Evolutionary conservation across 2,113 vertebrate species (phyloP).

Genomic region (Actenoides hombroni): DNA sequence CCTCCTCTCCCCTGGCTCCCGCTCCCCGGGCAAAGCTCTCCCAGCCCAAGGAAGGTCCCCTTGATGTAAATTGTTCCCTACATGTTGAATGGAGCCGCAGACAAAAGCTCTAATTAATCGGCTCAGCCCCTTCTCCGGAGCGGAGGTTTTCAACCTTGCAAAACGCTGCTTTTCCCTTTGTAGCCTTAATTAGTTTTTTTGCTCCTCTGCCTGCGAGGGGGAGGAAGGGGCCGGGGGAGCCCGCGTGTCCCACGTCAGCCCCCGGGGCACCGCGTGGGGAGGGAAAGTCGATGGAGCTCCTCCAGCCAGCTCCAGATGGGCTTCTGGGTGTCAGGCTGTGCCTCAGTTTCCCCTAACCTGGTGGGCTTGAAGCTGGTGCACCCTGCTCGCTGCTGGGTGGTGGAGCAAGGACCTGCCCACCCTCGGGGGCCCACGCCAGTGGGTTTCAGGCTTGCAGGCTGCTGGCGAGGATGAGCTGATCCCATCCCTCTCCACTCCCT

Average conservation of each 20-base stretch:
- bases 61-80: neutral
- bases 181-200: neutral
- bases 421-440: fast-evolving
- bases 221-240: neutral
- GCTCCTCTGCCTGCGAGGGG: neutral
- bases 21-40: neutral
- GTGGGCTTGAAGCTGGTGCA: fast-evolving
- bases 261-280: neutral
- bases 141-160: neutral
- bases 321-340: neutral
- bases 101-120: constrained; percentile 21
- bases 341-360: neutral
- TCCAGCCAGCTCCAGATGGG: fast-evolving
- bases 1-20: too few relatives aligned
- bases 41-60: neutral
- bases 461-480: neutral
- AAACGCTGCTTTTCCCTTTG: neutral
- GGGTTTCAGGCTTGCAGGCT: neutral
- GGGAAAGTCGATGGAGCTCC: fast-evolving
- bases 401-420: neutral
- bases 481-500: fast-evolving
- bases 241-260: neutral
- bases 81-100: neutral
- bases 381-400: fast-evolving
- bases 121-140: neutral